Evolutionary conservation across 2,888 invertebrate species (phyloP).

Genomic region (Eristalis tenax): DNA sequence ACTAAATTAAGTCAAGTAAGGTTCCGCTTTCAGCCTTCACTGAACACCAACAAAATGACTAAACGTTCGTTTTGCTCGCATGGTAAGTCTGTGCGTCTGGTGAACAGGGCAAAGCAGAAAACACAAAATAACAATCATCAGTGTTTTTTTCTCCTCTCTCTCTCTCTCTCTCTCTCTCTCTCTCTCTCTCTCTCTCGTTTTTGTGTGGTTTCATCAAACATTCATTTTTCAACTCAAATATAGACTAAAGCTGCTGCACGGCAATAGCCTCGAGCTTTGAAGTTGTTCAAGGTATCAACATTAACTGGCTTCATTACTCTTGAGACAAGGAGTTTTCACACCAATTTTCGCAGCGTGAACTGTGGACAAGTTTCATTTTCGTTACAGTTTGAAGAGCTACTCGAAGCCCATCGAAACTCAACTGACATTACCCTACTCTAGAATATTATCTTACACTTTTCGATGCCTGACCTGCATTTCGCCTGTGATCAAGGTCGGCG

Average conservation of each 20-base stretch:
- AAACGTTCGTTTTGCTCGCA: neutral
- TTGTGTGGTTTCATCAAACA: neutral
- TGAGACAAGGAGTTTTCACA: constrained; percentile 22
- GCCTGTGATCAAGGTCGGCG: constrained; percentile 19
- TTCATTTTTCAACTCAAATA: neutral
- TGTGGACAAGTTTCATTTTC: neutral
- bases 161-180: too few relatives aligned
- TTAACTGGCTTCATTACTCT: constrained; percentile 27
- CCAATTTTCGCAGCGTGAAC: constrained; percentile 22
- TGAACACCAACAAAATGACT: neutral
- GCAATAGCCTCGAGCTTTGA: constrained; percentile 7
- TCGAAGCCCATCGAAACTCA: constrained; percentile 7
- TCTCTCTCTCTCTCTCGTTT: too few relatives aligned
- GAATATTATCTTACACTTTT: constrained; percentile 17
- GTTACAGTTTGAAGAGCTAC: neutral
- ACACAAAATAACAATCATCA: neutral
- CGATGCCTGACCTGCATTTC: constrained; percentile 30
- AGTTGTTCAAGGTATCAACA: constrained; percentile 12
- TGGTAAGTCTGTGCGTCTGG: neutral
- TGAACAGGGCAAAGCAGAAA: neutral
- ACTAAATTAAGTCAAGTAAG: neutral
- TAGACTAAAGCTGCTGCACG: constrained; percentile 4
- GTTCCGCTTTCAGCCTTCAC: neutral
- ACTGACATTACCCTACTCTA: constrained; percentile 24
- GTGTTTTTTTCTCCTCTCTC: neutral